These are phyloP conservation scores for Sphyrna mokarran DNA, from an alignment of 2,113 vertebrate species.

Conservation along the genomic window DNA sequence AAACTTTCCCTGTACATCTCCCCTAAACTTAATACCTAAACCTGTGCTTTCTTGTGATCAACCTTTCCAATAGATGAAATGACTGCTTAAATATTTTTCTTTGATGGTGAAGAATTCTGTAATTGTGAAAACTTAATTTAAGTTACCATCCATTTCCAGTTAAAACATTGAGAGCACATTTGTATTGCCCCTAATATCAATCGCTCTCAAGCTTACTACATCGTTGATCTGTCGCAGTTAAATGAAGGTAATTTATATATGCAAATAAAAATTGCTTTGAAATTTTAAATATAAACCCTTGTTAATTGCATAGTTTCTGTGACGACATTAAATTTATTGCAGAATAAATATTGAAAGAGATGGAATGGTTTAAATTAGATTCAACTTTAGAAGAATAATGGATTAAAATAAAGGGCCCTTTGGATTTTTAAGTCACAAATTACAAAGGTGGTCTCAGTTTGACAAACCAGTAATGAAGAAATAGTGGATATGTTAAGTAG, in stretches of 20 bases:
- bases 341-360: background rate
- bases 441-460: background rate
- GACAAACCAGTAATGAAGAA: background rate
- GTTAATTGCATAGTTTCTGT: background rate
- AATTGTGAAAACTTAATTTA: background rate
- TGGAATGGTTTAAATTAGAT: background rate
- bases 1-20: too few relatives aligned
- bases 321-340: background rate
- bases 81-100: background rate
- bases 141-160: background rate
- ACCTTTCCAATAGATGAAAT: background rate
- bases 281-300: background rate
- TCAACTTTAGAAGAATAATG: background rate
- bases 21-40: too few relatives aligned
- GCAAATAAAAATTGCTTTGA: background rate
- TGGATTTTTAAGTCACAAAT: background rate
- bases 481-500: background rate
- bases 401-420: background rate
- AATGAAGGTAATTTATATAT: background rate
- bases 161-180: background rate
- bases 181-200: background rate
- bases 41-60: too few relatives aligned
- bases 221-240: background rate
- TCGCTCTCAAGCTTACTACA: background rate
- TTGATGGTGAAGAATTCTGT: background rate